Conservation (phyloP, 2,113 vertebrate genomes). For the Tetrao urogallus region DNA sequence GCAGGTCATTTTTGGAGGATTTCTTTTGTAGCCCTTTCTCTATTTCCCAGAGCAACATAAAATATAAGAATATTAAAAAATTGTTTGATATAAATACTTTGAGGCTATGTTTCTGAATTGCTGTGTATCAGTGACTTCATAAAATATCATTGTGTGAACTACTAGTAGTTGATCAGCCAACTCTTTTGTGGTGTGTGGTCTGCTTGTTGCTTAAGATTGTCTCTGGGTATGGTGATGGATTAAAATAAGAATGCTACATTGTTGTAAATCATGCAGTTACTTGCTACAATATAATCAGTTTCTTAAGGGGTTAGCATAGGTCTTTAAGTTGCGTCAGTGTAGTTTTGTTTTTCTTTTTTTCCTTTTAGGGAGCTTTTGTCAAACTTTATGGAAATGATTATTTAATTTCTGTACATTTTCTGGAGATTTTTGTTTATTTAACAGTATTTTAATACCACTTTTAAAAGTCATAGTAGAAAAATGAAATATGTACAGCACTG, state of each 20-base stretch:
- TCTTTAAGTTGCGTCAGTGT: neutral
- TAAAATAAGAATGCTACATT: neutral
- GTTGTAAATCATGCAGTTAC: neutral
- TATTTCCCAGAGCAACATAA: neutral
- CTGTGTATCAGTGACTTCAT: neutral
- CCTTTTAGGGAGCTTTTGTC: neutral
- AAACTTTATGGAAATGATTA: neutral
- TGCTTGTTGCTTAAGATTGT: neutral
- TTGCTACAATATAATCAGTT: neutral
- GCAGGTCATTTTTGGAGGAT: neutral
- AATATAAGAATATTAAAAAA: neutral
- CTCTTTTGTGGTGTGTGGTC: neutral
- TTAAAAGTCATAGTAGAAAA: neutral
- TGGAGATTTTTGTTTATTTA: neutral
- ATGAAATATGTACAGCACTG: accelerated
- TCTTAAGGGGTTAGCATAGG: neutral
- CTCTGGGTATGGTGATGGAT: accelerated
- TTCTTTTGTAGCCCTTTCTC: neutral
- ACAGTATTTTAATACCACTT: neutral
- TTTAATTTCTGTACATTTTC: neutral
- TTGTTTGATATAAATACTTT: neutral
- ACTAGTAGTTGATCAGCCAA: neutral
- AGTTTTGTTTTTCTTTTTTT: neutral
- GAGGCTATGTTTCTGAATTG: neutral
- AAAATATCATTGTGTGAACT: neutral